Evolutionary conservation across 2,113 vertebrate species (phyloP).

Genomic region (Nymphicus hollandicus): DNA sequence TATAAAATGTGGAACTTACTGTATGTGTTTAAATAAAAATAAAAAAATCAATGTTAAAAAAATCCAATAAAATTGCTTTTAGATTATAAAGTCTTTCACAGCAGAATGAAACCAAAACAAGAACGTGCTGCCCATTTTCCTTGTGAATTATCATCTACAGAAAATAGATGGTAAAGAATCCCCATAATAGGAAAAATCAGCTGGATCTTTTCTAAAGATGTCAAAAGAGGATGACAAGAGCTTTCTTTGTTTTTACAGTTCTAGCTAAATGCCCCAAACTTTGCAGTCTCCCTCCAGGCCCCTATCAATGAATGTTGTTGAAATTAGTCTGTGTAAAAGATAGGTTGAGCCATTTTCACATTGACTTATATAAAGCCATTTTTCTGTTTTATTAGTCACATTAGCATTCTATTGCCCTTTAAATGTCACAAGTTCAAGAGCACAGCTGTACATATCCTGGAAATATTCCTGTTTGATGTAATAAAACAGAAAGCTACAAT

Average conservation of each 20-base stretch:
- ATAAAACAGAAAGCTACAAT: conserved; percentile 48
- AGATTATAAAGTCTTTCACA: background rate
- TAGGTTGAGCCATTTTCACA: conserved; percentile 2
- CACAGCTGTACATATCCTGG: conserved; percentile 15
- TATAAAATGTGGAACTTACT: background rate
- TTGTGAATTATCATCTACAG: background rate
- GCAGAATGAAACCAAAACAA: background rate
- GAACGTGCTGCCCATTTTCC: background rate
- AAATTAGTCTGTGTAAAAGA: conserved; percentile 38
- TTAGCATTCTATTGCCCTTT: conserved; percentile 70
- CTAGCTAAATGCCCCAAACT: background rate
- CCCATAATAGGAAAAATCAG: background rate
- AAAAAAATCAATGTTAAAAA: background rate
- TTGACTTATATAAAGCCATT: conserved; percentile 31
- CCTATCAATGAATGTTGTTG: conserved; percentile 20
- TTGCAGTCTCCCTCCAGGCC: background rate
- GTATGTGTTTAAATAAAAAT: background rate
- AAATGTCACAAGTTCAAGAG: conserved; percentile 73
- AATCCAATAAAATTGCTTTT: background rate
- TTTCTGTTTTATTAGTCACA: conserved; percentile 69
- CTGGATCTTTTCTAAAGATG: background rate
- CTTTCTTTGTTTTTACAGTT: background rate
- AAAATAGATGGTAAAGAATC: background rate
- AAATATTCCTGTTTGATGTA: conserved; percentile 56
- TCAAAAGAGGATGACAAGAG: background rate